phyloP scores from a whole-genome alignment of 1,140 invertebrate species.

The Brachystomella parvula region DNA sequence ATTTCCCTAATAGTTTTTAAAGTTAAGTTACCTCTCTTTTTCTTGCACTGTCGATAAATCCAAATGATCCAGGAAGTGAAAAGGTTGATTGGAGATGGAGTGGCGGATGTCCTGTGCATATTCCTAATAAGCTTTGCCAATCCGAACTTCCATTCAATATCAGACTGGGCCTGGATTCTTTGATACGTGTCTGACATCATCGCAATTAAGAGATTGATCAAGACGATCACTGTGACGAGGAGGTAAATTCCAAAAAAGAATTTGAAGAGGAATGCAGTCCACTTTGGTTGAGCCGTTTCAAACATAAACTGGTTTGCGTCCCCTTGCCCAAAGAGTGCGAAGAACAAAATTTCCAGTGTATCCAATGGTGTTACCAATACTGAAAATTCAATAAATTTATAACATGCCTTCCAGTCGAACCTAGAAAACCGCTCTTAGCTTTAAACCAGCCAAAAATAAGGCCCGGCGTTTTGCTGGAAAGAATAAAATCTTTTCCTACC shows the following conservation, averaged over 20 bases:
- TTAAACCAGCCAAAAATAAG: no score
- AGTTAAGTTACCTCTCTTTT: conserved; percentile 51
- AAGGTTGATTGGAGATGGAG: conserved; percentile 92
- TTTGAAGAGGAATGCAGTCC: conserved; percentile 43
- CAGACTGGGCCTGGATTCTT: conserved; percentile 97
- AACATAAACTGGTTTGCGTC: conserved; percentile 59
- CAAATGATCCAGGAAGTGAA: conserved; percentile 86
- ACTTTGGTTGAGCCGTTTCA: conserved; percentile 38
- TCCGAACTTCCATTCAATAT: conserved; percentile 99
- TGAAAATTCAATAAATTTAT: conserved; percentile 43
- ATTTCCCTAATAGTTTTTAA: no score
- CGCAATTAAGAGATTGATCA: conserved; percentile 97
- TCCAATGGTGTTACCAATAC: conserved; percentile 76
- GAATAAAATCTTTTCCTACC: no score
- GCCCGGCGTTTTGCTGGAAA: no score
- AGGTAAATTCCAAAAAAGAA: conserved; percentile 89
- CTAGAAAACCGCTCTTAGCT: no score
- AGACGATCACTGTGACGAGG: conserved; percentile 92
- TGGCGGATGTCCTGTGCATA: conserved; percentile 96
- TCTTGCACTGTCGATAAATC: conserved; percentile 68
- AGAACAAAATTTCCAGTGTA: conserved; percentile 94
- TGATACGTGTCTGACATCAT: conserved; percentile 99
- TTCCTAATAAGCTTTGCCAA: conserved; percentile 95
- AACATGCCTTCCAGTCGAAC: neutral
- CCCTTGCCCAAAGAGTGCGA: conserved; percentile 93